Evolutionary conservation across 2,888 invertebrate species (phyloP).

Genomic region (Lamellibrachia columna): DNA sequence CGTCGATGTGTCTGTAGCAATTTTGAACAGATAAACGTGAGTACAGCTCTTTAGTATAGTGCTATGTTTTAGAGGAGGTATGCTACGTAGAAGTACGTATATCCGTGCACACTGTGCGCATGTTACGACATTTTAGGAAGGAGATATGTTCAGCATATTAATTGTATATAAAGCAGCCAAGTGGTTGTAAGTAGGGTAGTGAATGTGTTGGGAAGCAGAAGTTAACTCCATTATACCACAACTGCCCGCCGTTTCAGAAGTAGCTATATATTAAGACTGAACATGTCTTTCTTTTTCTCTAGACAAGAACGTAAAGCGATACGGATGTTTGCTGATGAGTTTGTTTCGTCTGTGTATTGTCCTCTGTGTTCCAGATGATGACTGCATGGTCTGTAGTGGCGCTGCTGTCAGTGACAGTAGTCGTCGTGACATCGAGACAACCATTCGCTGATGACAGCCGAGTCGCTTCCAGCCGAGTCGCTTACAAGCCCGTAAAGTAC

Average conservation of each 20-base stretch:
- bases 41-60: background rate
- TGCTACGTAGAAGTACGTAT: background rate
- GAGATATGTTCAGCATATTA: background rate
- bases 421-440: background rate
- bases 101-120: background rate
- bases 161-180: too few relatives aligned
- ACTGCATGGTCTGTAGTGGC: background rate
- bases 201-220: too few relatives aligned
- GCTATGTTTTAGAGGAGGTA: background rate
- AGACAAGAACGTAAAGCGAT: too few relatives aligned
- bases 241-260: too few relatives aligned
- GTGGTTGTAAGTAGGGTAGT: background rate
- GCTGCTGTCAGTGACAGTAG: background rate
- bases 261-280: background rate
- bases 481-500: too few relatives aligned
- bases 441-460: background rate
- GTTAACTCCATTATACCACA: too few relatives aligned
- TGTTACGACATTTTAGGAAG: background rate
- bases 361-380: background rate
- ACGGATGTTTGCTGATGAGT: background rate
- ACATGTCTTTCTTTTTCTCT: background rate
- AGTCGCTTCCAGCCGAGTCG: too few relatives aligned
- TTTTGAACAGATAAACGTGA: background rate
- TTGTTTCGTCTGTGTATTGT: background rate
- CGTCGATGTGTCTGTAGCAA: background rate